Evolutionary conservation across 1,140 invertebrate species (phyloP).

Genomic region (Cydia fagiglandana): DNA sequence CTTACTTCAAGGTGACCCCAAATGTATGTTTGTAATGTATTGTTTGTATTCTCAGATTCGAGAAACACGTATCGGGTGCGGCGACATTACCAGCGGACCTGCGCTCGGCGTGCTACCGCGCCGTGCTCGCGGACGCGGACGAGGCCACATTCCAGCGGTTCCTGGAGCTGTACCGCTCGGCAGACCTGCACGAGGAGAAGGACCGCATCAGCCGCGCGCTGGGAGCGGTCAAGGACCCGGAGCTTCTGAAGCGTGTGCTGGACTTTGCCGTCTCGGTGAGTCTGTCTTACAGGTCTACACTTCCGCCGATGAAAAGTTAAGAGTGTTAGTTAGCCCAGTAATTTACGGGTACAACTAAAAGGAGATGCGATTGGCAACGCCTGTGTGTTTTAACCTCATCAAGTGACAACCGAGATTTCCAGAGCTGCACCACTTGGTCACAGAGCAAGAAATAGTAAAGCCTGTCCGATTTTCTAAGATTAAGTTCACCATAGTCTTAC

Average conservation of each 20-base stretch:
- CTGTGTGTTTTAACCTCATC: too few species aligned
- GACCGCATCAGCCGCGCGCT: constrained; percentile 91
- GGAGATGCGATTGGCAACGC: too few species aligned
- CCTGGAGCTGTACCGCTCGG: constrained; percentile 89
- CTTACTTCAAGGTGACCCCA: too few species aligned
- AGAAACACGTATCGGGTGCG: constrained; percentile 82
- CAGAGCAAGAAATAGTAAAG: too few species aligned
- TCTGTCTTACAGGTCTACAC: not conserved
- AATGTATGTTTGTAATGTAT: too few species aligned
- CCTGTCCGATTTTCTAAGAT: too few species aligned
- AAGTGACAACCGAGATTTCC: not conserved
- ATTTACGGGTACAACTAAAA: too few species aligned
- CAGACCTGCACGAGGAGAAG: constrained; percentile 96
- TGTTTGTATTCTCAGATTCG: constrained; percentile 82
- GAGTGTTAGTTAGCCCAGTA: too few species aligned
- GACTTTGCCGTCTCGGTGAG: constrained; percentile 92
- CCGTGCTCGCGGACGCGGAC: constrained; percentile 87
- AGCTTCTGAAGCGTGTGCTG: constrained; percentile 87
- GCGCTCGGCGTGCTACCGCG: constrained; percentile 91
- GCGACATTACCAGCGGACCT: constrained; percentile 92
- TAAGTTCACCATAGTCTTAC: too few species aligned
- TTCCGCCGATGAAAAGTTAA: too few species aligned
- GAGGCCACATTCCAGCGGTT: constrained; percentile 87
- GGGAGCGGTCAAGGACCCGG: constrained; percentile 86
- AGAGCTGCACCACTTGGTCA: too few species aligned